These are phyloP conservation scores for Eunapius fragilis DNA, from an alignment of 37 sponge, comb jelly and placozoan genomes.

Conservation along the genomic window DNA sequence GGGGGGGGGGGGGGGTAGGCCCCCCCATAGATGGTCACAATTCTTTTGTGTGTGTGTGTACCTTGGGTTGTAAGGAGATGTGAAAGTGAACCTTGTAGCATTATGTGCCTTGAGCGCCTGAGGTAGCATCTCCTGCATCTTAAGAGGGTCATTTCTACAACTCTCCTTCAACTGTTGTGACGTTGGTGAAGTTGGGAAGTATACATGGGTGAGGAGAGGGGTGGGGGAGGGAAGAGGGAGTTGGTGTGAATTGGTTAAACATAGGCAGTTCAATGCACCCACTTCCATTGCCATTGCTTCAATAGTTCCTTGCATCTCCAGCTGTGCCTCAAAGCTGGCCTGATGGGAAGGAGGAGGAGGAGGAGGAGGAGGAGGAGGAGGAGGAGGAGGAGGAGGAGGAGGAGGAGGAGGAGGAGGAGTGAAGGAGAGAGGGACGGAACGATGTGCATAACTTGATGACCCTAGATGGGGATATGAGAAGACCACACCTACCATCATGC, in stretches of 20 bases:
- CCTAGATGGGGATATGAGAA: neutral
- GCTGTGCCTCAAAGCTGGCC: constrained; percentile 21
- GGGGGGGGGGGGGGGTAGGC: too few relatives aligned
- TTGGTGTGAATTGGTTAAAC: neutral
- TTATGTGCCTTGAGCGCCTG: neutral
- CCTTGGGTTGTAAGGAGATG: constrained; percentile 72
- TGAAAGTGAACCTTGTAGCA: constrained; percentile 2
- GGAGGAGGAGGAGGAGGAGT: too few relatives aligned
- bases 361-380: too few relatives aligned
- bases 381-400: too few relatives aligned
- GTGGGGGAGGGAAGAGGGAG: neutral
- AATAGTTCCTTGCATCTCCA: constrained; percentile 26
- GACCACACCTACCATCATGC: constrained; percentile 58
- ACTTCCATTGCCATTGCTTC: constrained; percentile 18
- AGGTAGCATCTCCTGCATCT: constrained; percentile 46
- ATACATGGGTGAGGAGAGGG: constrained; percentile 7
- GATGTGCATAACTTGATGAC: too few relatives aligned
- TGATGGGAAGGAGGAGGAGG: neutral
- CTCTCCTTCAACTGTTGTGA: constrained; percentile 21
- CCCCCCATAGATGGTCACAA: too few relatives aligned
- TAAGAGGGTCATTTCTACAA: constrained; percentile 3
- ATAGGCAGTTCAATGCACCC: neutral
- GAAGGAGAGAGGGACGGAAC: too few relatives aligned
- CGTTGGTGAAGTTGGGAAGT: too few relatives aligned
- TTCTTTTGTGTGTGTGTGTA: too few relatives aligned